Base-by-base conservation (phyloP, 2,888 invertebrate species). In the Zygogramma bicolorata region DNA sequence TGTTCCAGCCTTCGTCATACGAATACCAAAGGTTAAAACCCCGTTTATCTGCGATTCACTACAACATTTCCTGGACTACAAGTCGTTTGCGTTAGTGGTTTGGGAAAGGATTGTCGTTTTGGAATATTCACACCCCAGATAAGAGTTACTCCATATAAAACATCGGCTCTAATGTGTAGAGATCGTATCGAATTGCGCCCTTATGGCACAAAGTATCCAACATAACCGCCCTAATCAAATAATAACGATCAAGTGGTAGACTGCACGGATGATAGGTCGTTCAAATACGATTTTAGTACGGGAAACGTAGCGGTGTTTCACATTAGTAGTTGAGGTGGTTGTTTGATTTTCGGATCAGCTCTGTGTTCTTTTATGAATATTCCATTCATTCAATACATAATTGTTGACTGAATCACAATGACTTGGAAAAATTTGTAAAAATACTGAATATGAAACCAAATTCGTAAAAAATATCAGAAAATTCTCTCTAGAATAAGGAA, bases 171-270 rank as follows among this genome's bases (percentile, higher is more conserved):
- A 77, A 77, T 77, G 75, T 74, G 72, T 75, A 75, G 72, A 77
- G 77, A 77, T 77, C 72, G 70, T 77, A 76, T 76, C 75, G 71
- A 72, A 31, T n/a, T 58, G 25, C 42, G 59, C 60, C 63, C 60
- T 68, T 65, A 61, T 71, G 53, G 25, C 73, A 69, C 74, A 71
- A 63, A 70, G 69, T 42, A 46, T 46, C 63, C 63, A 18, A 46
- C 63, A 46, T 69, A 62, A 70, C 71, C 60, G 63, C 72, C 78
- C 71, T 78, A 77, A 75, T 75, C 77, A 75, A 78, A 78, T 77
- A 75, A 78, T 78, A 73, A 73, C 74, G 77, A 78, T 77, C 75
- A 74, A 74, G 70, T 31, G 68, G 71, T 72, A 68, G 71, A 71
- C 71, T 18, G 70, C 76, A 77, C 58, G 75, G 75, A 62, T 79